Conservation (phyloP, 2,888 invertebrate species). For the Palloptera scutellata region DNA sequence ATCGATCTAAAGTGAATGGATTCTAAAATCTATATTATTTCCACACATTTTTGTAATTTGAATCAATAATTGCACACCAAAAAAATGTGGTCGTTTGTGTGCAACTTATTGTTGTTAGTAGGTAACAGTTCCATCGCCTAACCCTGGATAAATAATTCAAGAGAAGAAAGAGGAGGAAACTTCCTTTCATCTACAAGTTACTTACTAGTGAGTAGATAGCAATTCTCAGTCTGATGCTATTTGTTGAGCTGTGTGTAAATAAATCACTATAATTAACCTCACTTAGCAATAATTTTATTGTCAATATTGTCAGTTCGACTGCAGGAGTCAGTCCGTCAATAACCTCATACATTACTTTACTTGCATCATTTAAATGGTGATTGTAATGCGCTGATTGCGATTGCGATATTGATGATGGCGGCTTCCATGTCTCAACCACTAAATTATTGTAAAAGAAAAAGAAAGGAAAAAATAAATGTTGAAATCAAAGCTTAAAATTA, state of each 20-base stretch:
- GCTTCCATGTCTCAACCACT: background rate
- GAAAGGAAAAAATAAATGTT: background rate
- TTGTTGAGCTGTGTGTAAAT: conserved; percentile 12
- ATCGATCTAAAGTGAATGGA: no score
- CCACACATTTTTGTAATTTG: no score
- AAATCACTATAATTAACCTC: conserved; percentile 32
- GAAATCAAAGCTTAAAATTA: conserved; percentile 34
- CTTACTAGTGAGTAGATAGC: background rate
- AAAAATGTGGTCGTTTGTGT: no score
- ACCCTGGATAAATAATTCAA: no score
- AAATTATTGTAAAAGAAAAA: no score
- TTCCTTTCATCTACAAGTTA: no score
- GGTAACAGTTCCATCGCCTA: no score
- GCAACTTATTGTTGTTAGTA: no score
- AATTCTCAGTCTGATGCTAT: background rate
- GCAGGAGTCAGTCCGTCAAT: conserved; percentile 11
- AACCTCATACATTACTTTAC: conserved; percentile 23
- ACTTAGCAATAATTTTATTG: conserved; percentile 31
- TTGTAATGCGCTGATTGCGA: background rate
- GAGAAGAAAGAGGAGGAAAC: no score
- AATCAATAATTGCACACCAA: no score
- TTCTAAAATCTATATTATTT: no score
- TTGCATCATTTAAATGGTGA: conserved; percentile 24
- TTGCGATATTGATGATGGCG: no score
- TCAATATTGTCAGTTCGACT: conserved; percentile 25